Conservation (phyloP, 2,797 vertebrate genomes). For the Amphiprion clarkii region DNA sequence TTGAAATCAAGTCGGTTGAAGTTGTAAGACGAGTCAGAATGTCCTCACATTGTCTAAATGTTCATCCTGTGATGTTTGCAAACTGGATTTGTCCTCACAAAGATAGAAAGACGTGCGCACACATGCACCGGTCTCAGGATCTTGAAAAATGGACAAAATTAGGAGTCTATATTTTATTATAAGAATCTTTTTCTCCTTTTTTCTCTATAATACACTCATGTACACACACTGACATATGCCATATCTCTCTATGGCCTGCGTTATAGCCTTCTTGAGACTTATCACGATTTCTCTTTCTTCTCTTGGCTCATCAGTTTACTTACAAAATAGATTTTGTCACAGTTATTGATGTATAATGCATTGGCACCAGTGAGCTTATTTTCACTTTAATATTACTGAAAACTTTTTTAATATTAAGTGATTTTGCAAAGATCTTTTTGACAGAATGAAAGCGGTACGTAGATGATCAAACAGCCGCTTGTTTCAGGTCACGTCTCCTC, state of each 20-base stretch:
- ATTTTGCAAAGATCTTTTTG: slow-evolving; percentile 79
- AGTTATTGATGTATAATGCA: slow-evolving; percentile 85
- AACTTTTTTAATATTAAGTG: slow-evolving; percentile 84
- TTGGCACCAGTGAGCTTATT: slow-evolving; percentile 75
- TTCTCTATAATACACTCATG: slow-evolving; percentile 11
- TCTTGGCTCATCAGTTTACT: slow-evolving; percentile 80
- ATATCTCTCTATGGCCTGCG: slow-evolving; percentile 53
- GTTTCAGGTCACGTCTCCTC: slow-evolving; percentile 85
- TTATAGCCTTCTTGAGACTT: slow-evolving; percentile 63
- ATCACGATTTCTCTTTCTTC: slow-evolving; percentile 78
- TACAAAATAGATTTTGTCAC: slow-evolving; percentile 84
- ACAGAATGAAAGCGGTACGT: slow-evolving; percentile 85
- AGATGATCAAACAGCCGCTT: slow-evolving; percentile 84
- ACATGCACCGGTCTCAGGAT: neutral
- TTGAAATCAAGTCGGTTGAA: neutral
- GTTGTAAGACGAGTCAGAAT: neutral
- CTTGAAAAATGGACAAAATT: slow-evolving; percentile 45
- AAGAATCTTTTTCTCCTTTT: slow-evolving; percentile 22
- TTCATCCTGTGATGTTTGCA: neutral
- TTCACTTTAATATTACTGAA: slow-evolving; percentile 82
- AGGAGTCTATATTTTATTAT: slow-evolving; percentile 47
- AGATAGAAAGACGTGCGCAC: neutral
- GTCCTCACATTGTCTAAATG: neutral
- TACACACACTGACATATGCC: slow-evolving; percentile 22
- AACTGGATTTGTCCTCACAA: neutral